These are phyloP conservation scores for Aurelia sp. DNA, from an alignment of 30 jellyfish, hydroid and myxozoan species.

Conservation along the genomic window DNA sequence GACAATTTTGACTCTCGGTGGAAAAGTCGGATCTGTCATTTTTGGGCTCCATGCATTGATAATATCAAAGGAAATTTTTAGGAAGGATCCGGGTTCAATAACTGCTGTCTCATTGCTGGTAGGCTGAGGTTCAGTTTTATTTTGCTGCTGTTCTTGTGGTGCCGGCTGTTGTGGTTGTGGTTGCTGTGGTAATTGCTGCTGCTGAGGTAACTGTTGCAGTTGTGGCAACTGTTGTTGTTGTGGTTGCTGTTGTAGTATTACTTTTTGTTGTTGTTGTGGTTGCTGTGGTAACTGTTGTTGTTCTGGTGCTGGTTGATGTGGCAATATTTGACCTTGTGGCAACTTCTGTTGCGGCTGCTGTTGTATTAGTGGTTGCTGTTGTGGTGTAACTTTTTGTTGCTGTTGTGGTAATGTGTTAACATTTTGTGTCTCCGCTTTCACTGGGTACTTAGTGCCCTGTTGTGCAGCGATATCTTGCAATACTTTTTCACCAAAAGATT, in stretches of 20 bases:
- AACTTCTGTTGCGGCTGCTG: neutral
- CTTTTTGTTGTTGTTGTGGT: neutral
- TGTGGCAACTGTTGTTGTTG: neutral
- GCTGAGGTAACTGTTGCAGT: neutral
- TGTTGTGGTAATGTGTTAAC: neutral
- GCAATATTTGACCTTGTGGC: neutral
- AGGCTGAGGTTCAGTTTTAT: neutral
- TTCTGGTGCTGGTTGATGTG: neutral
- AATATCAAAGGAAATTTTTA: slow-evolving; percentile 60
- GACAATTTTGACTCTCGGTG: slow-evolving; percentile 60
- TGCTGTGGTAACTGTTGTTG: neutral
- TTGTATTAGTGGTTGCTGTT: neutral
- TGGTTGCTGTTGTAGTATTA: neutral
- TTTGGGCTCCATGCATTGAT: slow-evolving; percentile 56
- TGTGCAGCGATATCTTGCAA: slow-evolving; percentile 31
- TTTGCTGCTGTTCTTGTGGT: slow-evolving; percentile 8
- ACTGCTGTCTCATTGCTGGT: neutral
- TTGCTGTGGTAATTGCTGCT: neutral
- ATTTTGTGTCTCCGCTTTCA: neutral
- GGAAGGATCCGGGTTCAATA: slow-evolving; percentile 3
- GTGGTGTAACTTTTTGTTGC: neutral
- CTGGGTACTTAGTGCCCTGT: neutral
- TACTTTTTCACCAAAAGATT: slow-evolving; percentile 22
- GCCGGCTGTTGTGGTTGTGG: neutral
- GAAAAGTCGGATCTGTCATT: slow-evolving; percentile 73